Base-by-base conservation (phyloP, 2,888 invertebrate species). In the Desoria tigrina region DNA sequence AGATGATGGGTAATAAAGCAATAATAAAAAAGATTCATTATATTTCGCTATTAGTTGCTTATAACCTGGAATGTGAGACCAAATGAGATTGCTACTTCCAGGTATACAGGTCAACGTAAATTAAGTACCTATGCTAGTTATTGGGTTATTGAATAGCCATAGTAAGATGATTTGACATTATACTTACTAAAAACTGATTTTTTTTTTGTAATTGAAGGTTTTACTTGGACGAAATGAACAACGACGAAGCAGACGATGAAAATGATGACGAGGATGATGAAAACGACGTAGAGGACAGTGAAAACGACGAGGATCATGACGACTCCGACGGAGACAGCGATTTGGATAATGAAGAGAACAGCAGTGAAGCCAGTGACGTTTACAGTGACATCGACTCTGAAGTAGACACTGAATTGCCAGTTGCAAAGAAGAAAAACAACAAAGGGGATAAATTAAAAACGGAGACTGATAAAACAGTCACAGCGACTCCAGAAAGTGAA, bases 1-100 rank as follows among this genome's bases (percentile, higher is more conserved):
- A 63, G 92, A 93, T 76, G 92, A 92, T 80, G 89, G 89, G 79
- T 83, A 77, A 66, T 6, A 11, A 32, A 32, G 4, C 4, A 32
- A 32, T 32, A 32, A 4, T 11, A 32, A 32, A n/a, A 54, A 21
- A 14, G 62, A 51, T 55, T 60, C 39, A 21, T 42, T 58, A 56
- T 42, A 14, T 61, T 66, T 3, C 2, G n/a, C n/a, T n/a, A n/a
- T n/a, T n/a, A n/a, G n/a, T n/a, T n/a, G n/a, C n/a, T n/a, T n/a
- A n/a, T 77, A 59, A 74, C 74, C 53, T 78, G 77, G 67, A 80
- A 75, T 32, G 73, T n/a, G n/a, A n/a, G n/a, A n/a, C n/a, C n/a
- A n/a, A n/a, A n/a, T n/a, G n/a, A n/a, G n/a, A n/a, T n/a, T n/a
- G n/a, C n/a, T n/a, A n/a, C n/a, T n/a, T n/a, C n/a, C n/a, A n/a